Conservation (phyloP, 2,797 vertebrate species). For the Poliocrania exsul region DNA sequence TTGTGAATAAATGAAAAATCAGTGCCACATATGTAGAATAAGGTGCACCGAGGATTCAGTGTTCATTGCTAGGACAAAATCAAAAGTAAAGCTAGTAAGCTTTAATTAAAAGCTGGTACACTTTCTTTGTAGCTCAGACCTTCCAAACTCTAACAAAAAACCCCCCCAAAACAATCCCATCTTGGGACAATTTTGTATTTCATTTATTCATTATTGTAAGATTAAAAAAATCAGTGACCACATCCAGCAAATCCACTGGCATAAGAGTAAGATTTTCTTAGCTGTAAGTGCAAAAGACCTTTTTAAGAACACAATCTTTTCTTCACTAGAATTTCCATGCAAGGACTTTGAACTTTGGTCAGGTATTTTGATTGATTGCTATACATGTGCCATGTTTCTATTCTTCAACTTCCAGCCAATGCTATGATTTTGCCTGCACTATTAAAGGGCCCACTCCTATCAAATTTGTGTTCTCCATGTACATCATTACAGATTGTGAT, state of each 20-base stretch:
- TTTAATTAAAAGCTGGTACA: not conserved
- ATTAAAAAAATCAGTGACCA: not conserved
- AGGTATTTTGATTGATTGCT: not conserved
- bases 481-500: not conserved
- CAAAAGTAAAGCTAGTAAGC: not conserved
- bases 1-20: not conserved
- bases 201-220: not conserved
- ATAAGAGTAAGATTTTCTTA: not conserved
- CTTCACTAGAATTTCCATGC: not conserved
- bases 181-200: not conserved
- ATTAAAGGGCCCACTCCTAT: not conserved
- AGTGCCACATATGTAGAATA: not conserved
- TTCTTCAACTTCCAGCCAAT: not conserved
- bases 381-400: not conserved
- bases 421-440: not conserved
- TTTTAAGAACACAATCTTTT: not conserved
- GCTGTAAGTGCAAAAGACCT: not conserved
- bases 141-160: not conserved
- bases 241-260: not conserved
- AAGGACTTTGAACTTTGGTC: not conserved
- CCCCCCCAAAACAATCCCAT: too few relatives aligned
- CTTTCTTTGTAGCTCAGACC: not conserved
- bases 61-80: not conserved
- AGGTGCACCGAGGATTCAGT: not conserved
- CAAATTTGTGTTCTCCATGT: not conserved